These are phyloP conservation scores for Smithornis capensis DNA, from an alignment of 2,113 vertebrate species.

Conservation along the genomic window DNA sequence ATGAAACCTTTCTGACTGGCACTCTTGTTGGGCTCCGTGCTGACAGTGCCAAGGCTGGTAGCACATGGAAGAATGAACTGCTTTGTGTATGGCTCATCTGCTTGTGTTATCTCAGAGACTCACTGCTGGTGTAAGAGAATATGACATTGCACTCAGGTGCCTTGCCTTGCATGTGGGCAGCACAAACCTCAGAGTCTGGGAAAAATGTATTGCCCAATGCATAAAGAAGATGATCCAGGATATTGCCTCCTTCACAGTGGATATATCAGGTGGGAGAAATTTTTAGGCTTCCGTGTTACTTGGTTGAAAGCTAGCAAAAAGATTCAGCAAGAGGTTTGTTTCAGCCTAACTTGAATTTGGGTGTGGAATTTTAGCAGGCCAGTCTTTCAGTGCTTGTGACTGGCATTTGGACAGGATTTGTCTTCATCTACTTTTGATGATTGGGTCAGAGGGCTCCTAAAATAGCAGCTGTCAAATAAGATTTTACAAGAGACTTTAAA, in stretches of 20 bases:
- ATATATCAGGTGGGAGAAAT: neutral
- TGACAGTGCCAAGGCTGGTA: neutral
- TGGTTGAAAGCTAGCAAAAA: neutral
- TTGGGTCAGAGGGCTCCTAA: neutral
- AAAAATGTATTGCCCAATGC: neutral
- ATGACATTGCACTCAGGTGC: neutral
- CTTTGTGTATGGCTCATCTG: neutral
- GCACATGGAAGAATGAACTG: neutral
- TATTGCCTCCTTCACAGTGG: neutral
- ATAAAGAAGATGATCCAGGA: neutral
- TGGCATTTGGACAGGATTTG: neutral
- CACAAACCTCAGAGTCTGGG: neutral
- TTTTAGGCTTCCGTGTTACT: neutral
- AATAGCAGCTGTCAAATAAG: neutral
- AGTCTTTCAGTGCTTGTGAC: neutral
- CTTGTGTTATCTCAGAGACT: neutral
- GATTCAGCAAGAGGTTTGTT: neutral
- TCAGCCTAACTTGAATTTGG: neutral
- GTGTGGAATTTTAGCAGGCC: neutral
- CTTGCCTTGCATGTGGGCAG: neutral
- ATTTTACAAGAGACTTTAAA: neutral
- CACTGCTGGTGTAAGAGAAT: neutral
- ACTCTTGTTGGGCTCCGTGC: neutral
- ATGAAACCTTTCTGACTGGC: neutral
- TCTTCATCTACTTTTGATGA: neutral